A percentile compares a stretch with the other conserved stretches of the same genome.
Conservation (phyloP, 2,797 vertebrate genomes). For the Huso huso region DNA sequence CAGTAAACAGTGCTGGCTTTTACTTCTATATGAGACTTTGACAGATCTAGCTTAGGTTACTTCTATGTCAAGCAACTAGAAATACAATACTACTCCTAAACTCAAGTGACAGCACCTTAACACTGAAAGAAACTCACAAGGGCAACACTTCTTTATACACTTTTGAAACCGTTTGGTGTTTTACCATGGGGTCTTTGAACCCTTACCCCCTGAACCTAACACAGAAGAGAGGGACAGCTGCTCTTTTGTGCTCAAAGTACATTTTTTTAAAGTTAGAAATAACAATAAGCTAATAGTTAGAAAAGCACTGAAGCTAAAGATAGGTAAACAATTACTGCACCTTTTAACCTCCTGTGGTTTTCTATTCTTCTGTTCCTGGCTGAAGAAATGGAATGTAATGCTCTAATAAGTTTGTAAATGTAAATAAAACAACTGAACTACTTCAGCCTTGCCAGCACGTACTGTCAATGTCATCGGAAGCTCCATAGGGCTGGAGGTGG, state of each 20-base stretch:
- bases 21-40: too few species aligned
- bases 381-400: constrained; percentile 3
- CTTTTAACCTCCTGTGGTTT: neutral
- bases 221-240: constrained; percentile 32
- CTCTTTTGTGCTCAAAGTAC: neutral
- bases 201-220: neutral
- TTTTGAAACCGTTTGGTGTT: too few species aligned
- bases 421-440: neutral
- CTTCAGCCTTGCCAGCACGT: neutral
- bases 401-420: constrained; percentile 9
- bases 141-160: too few species aligned
- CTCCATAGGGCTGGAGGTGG: neutral
- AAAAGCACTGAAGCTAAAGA: neutral
- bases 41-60: too few species aligned
- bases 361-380: neutral
- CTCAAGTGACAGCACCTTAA: too few species aligned
- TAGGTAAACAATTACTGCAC: neutral
- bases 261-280: neutral
- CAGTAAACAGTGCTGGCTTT: too few species aligned
- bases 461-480: neutral
- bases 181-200: neutral
- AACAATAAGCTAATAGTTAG: neutral
- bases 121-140: too few species aligned
- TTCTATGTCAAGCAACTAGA: too few species aligned
- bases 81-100: too few species aligned